Base-by-base conservation (phyloP, 2,888 invertebrate genomes). In the Nowickia ferox region DNA sequence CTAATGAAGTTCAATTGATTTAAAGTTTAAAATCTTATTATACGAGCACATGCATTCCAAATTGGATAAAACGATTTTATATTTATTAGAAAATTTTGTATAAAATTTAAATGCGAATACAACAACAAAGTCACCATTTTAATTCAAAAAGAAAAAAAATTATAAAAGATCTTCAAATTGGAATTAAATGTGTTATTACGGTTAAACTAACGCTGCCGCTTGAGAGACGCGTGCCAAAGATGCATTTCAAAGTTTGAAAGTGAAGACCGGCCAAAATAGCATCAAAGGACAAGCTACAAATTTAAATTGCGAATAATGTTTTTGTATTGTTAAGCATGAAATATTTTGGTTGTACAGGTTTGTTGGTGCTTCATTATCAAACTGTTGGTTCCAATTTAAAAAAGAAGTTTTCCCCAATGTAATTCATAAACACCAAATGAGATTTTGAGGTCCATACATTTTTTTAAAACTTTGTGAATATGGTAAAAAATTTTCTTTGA, bases 101-200 rank as follows among this genome's bases (percentile, higher is more conserved):
- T 19, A 53, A 53, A 53, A 53, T 19, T 53, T 10, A 10, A 13
- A 11, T 6, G 8, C 15, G 6, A 30, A 30, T 6, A 19, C 40
- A 22, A 68, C 10, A 44, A 71, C 19, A 15, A 53, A 30, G 11
- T n/a, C 6, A 11, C 17, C 30, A 71, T 30, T 44, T 22, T 19
- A 46, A 9, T 6, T 22, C 6, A 57, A 44, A 57, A 19, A 10
- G 42, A 3, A 30, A 57, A 44, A 42, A 46, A 44, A 42, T 3
- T 13, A 10, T 46, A 30, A 46, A 57, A 44, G 6, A 1, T 30
- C 30, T 30, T 6, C 30, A 30, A 6, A 57, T 57, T 57, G 46
- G 30, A 57, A 57, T 57, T 10, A 30, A 71, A 57, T 57, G 44
- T 10, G 22, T 57, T 71, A 57, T 57, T 71, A 57, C 11, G 44